Conservation (phyloP, 2,888 invertebrate species). For the Odontocolon sp. region DNA sequence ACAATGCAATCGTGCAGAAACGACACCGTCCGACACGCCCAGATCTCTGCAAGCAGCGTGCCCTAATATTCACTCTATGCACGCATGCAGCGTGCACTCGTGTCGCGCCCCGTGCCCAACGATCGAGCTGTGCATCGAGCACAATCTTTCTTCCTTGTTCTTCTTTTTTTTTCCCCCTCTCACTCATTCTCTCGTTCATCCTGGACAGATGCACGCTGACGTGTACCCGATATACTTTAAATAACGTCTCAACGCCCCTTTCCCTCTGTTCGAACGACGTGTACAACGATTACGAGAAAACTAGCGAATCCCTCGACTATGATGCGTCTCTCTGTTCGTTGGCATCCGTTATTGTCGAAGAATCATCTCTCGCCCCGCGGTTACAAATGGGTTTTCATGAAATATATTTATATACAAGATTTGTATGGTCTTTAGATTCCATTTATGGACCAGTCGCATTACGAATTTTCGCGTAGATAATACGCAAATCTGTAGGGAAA, state of each 20-base stretch:
- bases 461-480: slow-evolving; percentile 24
- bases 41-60: slow-evolving; percentile 72
- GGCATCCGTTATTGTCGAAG: slow-evolving; percentile 30
- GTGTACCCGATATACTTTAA: slow-evolving; percentile 57
- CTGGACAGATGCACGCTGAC: slow-evolving; percentile 57
- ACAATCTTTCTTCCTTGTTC: slow-evolving; percentile 65
- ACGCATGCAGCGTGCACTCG: slow-evolving; percentile 53
- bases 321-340: slow-evolving; percentile 1
- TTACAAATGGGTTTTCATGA: slow-evolving; percentile 45
- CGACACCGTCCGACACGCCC: slow-evolving; percentile 78
- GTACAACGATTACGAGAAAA: slow-evolving; percentile 57
- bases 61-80: slow-evolving; percentile 76
- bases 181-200: slow-evolving; percentile 42
- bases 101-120: slow-evolving; percentile 60
- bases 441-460: slow-evolving; percentile 30
- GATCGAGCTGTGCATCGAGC: slow-evolving; percentile 73
- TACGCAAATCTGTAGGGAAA: neutral
- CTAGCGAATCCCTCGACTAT: slow-evolving; percentile 52
- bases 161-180: slow-evolving; percentile 18
- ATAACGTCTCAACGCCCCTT: slow-evolving; percentile 57
- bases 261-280: slow-evolving; percentile 32
- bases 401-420: slow-evolving; percentile 32
- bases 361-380: slow-evolving; percentile 33
- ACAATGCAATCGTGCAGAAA: slow-evolving; percentile 73
- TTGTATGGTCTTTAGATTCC: slow-evolving; percentile 47